phyloP scores from a whole-genome alignment of 2,888 invertebrate species.

The Drosophila ustulata region DNA sequence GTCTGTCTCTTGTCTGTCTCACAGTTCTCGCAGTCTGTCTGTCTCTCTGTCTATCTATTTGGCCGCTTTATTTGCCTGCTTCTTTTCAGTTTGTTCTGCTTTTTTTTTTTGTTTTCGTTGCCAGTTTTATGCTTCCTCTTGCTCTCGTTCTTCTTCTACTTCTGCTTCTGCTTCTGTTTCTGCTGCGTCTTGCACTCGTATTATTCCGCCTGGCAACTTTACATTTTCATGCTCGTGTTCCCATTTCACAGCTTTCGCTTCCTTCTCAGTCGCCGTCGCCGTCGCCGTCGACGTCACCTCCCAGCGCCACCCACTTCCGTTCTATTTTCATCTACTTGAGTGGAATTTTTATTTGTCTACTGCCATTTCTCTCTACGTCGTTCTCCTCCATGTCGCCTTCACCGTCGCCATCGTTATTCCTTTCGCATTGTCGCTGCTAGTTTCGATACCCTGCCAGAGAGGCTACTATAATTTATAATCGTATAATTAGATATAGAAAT shows the following conservation, averaged over 20 bases:
- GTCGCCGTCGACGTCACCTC: slow-evolving; percentile 3
- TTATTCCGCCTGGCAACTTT: slow-evolving; percentile 65
- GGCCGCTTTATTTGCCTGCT: slow-evolving; percentile 61
- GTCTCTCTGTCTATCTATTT: slow-evolving; percentile 44
- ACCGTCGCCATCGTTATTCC: slow-evolving; percentile 18
- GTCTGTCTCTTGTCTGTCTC: slow-evolving; percentile 48
- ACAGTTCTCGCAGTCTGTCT: slow-evolving; percentile 5
- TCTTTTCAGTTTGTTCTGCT: slow-evolving; percentile 45
- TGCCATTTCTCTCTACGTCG: slow-evolving; percentile 39
- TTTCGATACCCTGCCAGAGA: slow-evolving; percentile 45
- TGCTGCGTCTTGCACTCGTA: slow-evolving; percentile 24
- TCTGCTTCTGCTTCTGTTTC: slow-evolving; percentile 11
- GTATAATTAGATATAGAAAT: no score
- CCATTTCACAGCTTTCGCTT: slow-evolving; percentile 59
- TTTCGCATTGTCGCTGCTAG: slow-evolving; percentile 22
- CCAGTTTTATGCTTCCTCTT: slow-evolving; percentile 15
- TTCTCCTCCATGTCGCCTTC: slow-evolving; percentile 22
- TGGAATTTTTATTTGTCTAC: slow-evolving; percentile 78
- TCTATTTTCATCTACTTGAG: slow-evolving; percentile 76
- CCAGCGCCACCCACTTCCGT: slow-evolving; percentile 66
- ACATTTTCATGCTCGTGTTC: slow-evolving; percentile 76
- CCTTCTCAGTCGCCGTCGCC: slow-evolving; percentile 28
- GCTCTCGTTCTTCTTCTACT: slow-evolving; percentile 10
- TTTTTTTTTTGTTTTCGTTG: slow-evolving; percentile 3
- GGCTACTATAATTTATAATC: background rate